phyloP scores from a whole-genome alignment of 2,888 invertebrate species.

The Callyntrura guangdongensis region DNA sequence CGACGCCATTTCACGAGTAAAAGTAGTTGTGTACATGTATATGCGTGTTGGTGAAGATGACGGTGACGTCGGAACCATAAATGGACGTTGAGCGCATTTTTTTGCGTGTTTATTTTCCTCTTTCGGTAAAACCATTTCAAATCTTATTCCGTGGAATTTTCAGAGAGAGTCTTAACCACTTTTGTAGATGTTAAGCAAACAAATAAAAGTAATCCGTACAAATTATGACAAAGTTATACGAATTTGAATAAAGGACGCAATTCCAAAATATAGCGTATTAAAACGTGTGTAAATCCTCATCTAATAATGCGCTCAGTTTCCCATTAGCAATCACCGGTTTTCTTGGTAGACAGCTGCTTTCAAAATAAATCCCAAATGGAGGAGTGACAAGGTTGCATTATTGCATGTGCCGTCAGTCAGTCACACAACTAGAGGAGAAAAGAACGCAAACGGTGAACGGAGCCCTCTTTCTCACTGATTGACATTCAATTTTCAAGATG shows the following conservation, averaged over 20 bases:
- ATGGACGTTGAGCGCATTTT: neutral
- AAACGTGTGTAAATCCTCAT: neutral
- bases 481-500: conserved; percentile 78
- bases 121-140: neutral
- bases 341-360: conserved; percentile 68
- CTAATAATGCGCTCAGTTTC: neutral
- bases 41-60: neutral
- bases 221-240: neutral
- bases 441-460: conserved; percentile 14
- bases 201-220: conserved; percentile 1
- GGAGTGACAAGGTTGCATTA: conserved; percentile 65
- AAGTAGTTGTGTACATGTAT: too few relatives aligned
- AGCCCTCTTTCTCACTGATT: conserved; percentile 69
- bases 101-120: conserved; percentile 3
- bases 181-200: conserved; percentile 42
- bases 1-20: conserved; percentile 3
- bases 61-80: neutral
- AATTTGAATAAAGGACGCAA: neutral
- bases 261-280: neutral
- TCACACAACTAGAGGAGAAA: conserved; percentile 31
- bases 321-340: neutral
- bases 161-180: neutral
- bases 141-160: neutral
- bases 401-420: conserved; percentile 72
- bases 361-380: conserved; percentile 69